A percentile compares a stretch with the other conserved stretches of the same genome.
These are phyloP conservation scores for Manis pentadactyla DNA, from an alignment of 2,797 vertebrate genomes.

Conservation along the genomic window DNA sequence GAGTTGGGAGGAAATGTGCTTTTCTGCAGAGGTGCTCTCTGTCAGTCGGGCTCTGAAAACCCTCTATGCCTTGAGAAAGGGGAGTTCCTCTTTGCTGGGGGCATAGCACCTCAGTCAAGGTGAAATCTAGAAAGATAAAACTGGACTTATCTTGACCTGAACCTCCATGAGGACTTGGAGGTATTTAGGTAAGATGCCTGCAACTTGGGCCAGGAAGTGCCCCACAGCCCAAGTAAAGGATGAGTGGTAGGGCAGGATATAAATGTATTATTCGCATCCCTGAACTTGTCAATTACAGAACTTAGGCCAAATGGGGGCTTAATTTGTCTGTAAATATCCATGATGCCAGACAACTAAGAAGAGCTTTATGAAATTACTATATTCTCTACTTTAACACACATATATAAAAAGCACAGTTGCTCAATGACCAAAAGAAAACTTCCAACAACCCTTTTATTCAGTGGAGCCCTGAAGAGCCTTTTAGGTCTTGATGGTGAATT, in stretches of 20 bases:
- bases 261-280: background rate
- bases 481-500: background rate
- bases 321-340: background rate
- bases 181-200: background rate
- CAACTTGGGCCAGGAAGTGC: background rate
- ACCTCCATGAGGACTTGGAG: background rate
- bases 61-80: background rate
- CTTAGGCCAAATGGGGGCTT: background rate
- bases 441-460: background rate
- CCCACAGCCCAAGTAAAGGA: background rate
- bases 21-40: slow-evolving; percentile 71
- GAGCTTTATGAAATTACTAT: background rate
- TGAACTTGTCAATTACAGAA: background rate
- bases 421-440: background rate
- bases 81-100: background rate
- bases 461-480: background rate
- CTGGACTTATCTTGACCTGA: background rate
- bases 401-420: background rate
- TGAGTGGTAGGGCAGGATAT: no score
- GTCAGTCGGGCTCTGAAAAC: slow-evolving; percentile 48
- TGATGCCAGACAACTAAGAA: background rate
- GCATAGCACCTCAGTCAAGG: background rate
- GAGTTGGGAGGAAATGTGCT: slow-evolving; percentile 66
- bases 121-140: slow-evolving; percentile 25
- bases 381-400: background rate